Base-by-base conservation (phyloP, 1,140 invertebrate genomes). In the Rhynchophorus ferrugineus region DNA sequence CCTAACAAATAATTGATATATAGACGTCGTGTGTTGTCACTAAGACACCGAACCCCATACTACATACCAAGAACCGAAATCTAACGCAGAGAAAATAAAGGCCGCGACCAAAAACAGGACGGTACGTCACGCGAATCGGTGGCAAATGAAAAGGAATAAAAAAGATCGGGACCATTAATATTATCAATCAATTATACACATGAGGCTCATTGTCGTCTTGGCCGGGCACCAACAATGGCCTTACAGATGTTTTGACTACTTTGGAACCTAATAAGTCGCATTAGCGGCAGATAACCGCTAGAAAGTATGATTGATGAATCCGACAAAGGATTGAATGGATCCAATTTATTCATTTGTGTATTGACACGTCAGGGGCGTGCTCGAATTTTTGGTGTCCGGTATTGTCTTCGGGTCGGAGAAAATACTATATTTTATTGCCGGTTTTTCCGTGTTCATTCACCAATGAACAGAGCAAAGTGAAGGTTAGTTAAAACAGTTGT, bases 231-330 rank as follows among this genome's bases (percentile, higher is more conserved):
- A 55, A 55, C 53, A 55, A 55, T 49, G 53, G 47, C 34, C 39
- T 55, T 44, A 55, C 53, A 55, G 47, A 55, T 55, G 53, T 55
- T 55, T 55, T 55, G 53, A 55, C 53, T 55, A 55, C 39, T 55
- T 55, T 38, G 41, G 29, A 34, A 39, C 20, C 53, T 55, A 55
- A 55, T 55, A 49, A 49, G 53, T 44, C 53, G 53, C 45, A 55
- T 55, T 55, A 55, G 24, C 45, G 24, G 53, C 11, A 49, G 47
- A 55, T 55, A 55, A 44, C 18, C 35, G 39, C 24, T 41, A 14
- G 53, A 55, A 55, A 55, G 53, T 55, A 55, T 55, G 53, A 55
- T 55, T 55, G 53, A 55, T 55, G 41, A 22, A 49, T 49, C 53
- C 46, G 53, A 55, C 53, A 44, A 14, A 55, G 49, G 48, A 55